phyloP scores from a whole-genome alignment of 1,140 invertebrate genomes.

The Elymnias hypermnestra region DNA sequence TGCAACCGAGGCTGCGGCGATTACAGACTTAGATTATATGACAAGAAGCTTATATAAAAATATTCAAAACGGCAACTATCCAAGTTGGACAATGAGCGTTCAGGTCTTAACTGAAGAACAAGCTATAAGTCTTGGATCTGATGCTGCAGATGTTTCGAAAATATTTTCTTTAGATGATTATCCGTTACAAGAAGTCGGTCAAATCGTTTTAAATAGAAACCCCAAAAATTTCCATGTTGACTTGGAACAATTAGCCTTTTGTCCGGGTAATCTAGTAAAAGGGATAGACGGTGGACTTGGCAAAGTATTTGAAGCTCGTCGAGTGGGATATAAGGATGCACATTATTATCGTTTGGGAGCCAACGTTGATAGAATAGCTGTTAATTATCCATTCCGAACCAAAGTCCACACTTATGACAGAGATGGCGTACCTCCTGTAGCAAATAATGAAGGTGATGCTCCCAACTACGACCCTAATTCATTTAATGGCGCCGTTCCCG shows the following conservation, averaged over 20 bases:
- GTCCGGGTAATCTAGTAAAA: conserved; percentile 90
- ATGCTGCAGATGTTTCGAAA: too few relatives aligned
- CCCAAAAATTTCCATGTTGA: conserved; percentile 92
- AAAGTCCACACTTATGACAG: conserved; percentile 81
- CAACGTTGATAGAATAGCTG: conserved; percentile 91
- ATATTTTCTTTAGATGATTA: too few relatives aligned
- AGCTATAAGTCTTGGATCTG: too few relatives aligned
- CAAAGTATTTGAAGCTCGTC: conserved; percentile 91
- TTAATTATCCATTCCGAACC: conserved; percentile 90
- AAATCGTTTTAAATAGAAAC: conserved; percentile 88
- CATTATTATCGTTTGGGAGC: conserved; percentile 91
- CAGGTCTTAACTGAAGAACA: conserved; percentile 76
- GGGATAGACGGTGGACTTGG: conserved; percentile 90
- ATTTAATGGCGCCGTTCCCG: conserved; percentile 86
- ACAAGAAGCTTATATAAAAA: conserved; percentile 86
- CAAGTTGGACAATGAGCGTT: conserved; percentile 81
- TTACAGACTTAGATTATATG: conserved; percentile 83
- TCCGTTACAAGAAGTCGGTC: conserved; percentile 89
- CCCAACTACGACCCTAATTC: conserved; percentile 98
- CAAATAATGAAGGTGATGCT: conserved; percentile 83
- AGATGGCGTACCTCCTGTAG: conserved; percentile 84
- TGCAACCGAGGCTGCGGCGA: too few relatives aligned
- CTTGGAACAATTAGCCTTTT: conserved; percentile 93
- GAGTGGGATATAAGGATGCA: conserved; percentile 93
- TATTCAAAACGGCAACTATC: conserved; percentile 82